Percentiles rank a stretch among this genome's conserved stretches.
Evolutionary conservation across 2,888 invertebrate species (phyloP).

Genomic region (Metallyticus violacea): DNA sequence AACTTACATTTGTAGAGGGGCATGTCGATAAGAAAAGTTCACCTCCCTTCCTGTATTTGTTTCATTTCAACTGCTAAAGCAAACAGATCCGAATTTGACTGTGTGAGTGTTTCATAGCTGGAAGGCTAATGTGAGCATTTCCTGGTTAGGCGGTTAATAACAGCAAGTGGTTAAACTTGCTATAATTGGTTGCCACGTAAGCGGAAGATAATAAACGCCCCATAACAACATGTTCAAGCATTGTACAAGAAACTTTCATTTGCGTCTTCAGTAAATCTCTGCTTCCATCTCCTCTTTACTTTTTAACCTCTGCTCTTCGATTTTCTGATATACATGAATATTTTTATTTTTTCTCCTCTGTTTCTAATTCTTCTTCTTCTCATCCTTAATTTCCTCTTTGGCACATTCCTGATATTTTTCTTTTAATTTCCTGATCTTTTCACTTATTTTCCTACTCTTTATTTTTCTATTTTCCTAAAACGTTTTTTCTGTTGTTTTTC

Average conservation of each 20-base stretch:
- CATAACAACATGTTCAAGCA: neutral
- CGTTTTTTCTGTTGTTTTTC: too few relatives aligned
- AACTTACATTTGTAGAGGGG: neutral
- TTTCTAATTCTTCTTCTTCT: too few relatives aligned
- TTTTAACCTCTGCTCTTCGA: too few relatives aligned
- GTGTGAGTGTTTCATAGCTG: neutral
- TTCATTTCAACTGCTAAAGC: neutral
- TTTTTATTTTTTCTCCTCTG: too few relatives aligned
- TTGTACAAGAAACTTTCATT: neutral
- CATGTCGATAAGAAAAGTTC: neutral
- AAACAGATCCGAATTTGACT: neutral
- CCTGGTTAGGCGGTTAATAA: neutral
- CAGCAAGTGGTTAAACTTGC: neutral
- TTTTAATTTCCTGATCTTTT: too few relatives aligned
- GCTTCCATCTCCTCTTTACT: neutral
- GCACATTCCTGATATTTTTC: too few relatives aligned
- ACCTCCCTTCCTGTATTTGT: neutral
- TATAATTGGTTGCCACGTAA: neutral
- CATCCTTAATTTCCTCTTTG: too few relatives aligned
- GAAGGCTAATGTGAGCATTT: neutral
- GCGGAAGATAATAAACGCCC: neutral
- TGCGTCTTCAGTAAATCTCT: neutral
- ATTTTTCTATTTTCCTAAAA: too few relatives aligned
- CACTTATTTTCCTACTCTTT: too few relatives aligned
- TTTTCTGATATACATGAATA: too few relatives aligned